Evolutionary conservation across 2,888 invertebrate genomes (phyloP).

Genomic region (Drosophila meridionalis): DNA sequence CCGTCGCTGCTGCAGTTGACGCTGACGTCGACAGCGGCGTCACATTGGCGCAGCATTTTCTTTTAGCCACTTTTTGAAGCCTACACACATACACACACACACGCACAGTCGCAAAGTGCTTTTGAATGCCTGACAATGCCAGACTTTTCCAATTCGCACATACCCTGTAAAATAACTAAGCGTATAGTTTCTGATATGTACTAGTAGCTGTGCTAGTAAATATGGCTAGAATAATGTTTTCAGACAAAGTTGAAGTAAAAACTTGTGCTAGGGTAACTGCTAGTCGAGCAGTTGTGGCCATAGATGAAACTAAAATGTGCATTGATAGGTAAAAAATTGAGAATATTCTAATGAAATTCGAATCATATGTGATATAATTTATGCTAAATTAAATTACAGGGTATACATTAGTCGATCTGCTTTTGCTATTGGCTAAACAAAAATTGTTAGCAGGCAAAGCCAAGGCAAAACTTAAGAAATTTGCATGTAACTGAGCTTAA

Average conservation of each 20-base stretch:
- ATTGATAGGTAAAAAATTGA: too few species aligned
- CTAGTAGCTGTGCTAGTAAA: background rate
- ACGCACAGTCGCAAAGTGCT: slow-evolving; percentile 51
- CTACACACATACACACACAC: slow-evolving; percentile 22
- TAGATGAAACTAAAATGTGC: background rate
- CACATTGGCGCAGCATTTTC: slow-evolving; percentile 61
- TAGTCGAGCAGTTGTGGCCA: background rate
- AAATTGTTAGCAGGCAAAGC: background rate
- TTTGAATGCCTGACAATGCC: slow-evolving; percentile 63
- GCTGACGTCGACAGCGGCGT: slow-evolving; percentile 53
- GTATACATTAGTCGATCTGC: background rate
- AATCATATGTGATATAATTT: background rate
- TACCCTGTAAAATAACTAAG: slow-evolving; percentile 31
- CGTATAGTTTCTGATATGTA: background rate
- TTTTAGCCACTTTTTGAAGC: slow-evolving; percentile 50
- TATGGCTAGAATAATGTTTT: background rate
- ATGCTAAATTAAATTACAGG: background rate
- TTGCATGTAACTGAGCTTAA: too few species aligned
- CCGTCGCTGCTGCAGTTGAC: slow-evolving; percentile 12
- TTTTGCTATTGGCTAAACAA: too few species aligned
- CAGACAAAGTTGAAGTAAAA: background rate
- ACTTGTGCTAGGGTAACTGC: background rate
- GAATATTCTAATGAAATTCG: too few species aligned
- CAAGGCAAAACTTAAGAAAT: background rate
- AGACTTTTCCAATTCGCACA: slow-evolving; percentile 10